Evolutionary conservation across 2,888 invertebrate genomes (phyloP).

Genomic region (Lochmaea crataegi): DNA sequence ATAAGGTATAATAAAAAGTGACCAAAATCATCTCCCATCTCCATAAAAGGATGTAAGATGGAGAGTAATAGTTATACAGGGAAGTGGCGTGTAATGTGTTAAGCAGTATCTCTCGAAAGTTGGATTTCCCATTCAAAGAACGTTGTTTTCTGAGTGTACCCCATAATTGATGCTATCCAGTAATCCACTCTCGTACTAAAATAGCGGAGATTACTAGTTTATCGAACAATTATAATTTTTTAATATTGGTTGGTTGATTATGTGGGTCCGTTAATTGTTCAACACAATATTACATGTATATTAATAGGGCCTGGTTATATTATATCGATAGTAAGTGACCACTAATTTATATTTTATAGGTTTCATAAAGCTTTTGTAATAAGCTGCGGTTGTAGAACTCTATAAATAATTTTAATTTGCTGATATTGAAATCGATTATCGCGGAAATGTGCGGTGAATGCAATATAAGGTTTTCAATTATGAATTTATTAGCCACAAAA

Average conservation of each 20-base stretch:
- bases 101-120: too few relatives aligned
- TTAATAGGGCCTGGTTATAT: slow-evolving; percentile 14
- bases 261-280: slow-evolving; percentile 3
- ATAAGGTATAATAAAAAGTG: too few relatives aligned
- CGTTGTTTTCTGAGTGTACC: background rate
- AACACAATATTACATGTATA: slow-evolving; percentile 17
- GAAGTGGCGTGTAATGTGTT: too few relatives aligned
- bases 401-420: slow-evolving; percentile 12
- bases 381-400: slow-evolving; percentile 16
- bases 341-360: slow-evolving; percentile 27
- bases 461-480: background rate
- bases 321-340: slow-evolving; percentile 26
- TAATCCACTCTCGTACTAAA: background rate
- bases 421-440: background rate
- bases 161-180: background rate
- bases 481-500: background rate
- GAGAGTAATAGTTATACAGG: too few relatives aligned
- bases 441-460: background rate
- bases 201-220: background rate
- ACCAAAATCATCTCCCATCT: too few relatives aligned
- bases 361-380: slow-evolving; percentile 31
- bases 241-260: background rate
- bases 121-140: background rate
- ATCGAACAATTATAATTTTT: background rate
- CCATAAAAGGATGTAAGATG: too few relatives aligned